phyloP scores from a whole-genome alignment of 2,888 invertebrate genomes.

The Ichneumon xanthorius region DNA sequence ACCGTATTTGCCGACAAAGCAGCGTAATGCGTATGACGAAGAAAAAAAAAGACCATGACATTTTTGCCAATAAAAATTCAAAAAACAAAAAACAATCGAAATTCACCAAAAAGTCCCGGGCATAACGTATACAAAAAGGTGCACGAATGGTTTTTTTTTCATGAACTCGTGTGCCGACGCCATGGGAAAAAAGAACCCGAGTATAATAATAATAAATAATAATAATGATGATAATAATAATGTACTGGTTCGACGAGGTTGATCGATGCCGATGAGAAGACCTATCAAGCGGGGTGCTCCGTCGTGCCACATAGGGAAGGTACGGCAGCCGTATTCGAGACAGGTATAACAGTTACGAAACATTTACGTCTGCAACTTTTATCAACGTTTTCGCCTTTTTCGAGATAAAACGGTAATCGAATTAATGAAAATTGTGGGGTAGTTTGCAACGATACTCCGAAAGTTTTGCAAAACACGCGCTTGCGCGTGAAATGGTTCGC shows the following conservation, averaged over 20 bases:
- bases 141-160: neutral
- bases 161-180: neutral
- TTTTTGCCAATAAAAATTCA: slow-evolving; percentile 19
- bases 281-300: slow-evolving; percentile 62
- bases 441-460: neutral
- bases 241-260: slow-evolving; percentile 21
- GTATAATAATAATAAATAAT: neutral
- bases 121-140: neutral
- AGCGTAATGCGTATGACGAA: slow-evolving; percentile 11
- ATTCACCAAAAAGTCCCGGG: neutral
- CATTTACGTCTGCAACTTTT: slow-evolving; percentile 74
- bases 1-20: slow-evolving; percentile 74
- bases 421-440: neutral
- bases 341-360: slow-evolving; percentile 64
- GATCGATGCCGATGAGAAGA: slow-evolving; percentile 50
- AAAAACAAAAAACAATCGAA: neutral
- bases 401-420: slow-evolving; percentile 22
- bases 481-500: slow-evolving; percentile 25
- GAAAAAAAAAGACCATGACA: neutral
- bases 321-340: slow-evolving; percentile 51
- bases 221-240: neutral
- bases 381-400: slow-evolving; percentile 74
- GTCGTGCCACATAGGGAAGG: slow-evolving; percentile 61
- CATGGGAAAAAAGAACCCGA: neutral
- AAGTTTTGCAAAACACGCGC: neutral